Evolutionary conservation across 2,888 invertebrate species (phyloP), one percentile per base, ranked within the genome.

Genomic region (Brachyptera putata): DNA sequence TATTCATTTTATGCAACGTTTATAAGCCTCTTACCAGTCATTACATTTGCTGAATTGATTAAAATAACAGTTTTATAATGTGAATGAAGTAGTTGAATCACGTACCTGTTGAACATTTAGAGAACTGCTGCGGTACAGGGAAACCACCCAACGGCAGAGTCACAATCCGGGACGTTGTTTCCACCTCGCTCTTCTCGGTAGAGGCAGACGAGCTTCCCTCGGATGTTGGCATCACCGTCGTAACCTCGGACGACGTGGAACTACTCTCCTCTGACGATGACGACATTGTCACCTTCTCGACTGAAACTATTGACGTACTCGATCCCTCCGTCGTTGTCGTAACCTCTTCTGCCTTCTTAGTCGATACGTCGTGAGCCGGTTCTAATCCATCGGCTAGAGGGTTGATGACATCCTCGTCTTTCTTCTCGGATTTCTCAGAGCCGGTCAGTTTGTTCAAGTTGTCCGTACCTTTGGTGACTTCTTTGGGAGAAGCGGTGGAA

Each of bases 71-170:
- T n/a, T n/a, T n/a, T n/a, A n/a, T n/a, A n/a, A n/a, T n/a, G n/a
- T n/a, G n/a, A n/a, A n/a, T n/a, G n/a, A n/a, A n/a, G n/a, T n/a
- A n/a, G n/a, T n/a, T n/a, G n/a, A n/a, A n/a, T n/a, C n/a, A n/a
- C 59, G 61, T 61, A 68, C 67, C 68, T 61, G 67, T 71, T 24
- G 77, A 75, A 66, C 83, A 83, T 69, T 81, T 79, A 0, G 80
- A 77, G 65, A 79, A 80, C 30, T n/a, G n/a, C n/a, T n/a, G n/a
- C n/a, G n/a, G n/a, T n/a, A n/a, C n/a, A n/a, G n/a, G n/a, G n/a
- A n/a, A n/a, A n/a, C n/a, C n/a, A n/a, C n/a, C n/a, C n/a, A n/a
- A n/a, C n/a, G n/a, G n/a, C n/a, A n/a, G n/a, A n/a, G n/a, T n/a
- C n/a, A n/a, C n/a, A n/a, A n/a, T n/a, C n/a, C n/a, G n/a, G n/a